Conservation (phyloP, 2,888 invertebrate species). For the Patella caerulea region DNA sequence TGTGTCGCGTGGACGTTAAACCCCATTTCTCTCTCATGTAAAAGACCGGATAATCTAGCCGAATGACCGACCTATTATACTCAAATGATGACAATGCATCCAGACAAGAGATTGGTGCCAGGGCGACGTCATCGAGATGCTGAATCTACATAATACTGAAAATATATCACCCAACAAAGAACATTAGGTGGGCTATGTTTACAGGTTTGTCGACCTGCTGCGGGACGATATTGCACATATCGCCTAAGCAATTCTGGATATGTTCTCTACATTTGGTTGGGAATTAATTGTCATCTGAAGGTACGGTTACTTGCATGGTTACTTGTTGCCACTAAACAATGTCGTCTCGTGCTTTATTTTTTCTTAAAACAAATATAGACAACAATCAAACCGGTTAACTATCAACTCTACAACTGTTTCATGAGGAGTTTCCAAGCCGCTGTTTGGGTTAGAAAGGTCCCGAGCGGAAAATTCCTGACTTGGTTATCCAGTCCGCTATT, state of each 20-base stretch:
- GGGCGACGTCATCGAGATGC: too few species aligned
- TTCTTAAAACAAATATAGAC: too few species aligned
- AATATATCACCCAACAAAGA: too few species aligned
- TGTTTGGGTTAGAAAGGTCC: not conserved
- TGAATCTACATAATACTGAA: too few species aligned
- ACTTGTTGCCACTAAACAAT: not conserved
- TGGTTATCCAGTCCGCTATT: not conserved
- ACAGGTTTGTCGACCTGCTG: too few species aligned
- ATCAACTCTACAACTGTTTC: not conserved
- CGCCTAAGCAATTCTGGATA: conserved; percentile 1
- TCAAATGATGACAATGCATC: too few species aligned
- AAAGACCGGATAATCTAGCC: too few species aligned
- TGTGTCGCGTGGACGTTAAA: too few species aligned
- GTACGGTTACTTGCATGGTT: not conserved
- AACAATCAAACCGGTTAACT: not conserved
- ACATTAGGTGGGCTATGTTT: too few species aligned
- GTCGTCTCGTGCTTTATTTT: not conserved
- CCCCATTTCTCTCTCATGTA: too few species aligned
- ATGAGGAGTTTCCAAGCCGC: not conserved
- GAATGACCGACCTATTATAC: too few species aligned
- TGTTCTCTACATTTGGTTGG: not conserved
- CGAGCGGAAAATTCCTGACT: not conserved
- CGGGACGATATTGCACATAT: not conserved
- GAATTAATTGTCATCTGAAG: not conserved
- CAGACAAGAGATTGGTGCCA: too few species aligned